Conservation (phyloP, 2,113 vertebrate species). For the Xenopus borealis region DNA sequence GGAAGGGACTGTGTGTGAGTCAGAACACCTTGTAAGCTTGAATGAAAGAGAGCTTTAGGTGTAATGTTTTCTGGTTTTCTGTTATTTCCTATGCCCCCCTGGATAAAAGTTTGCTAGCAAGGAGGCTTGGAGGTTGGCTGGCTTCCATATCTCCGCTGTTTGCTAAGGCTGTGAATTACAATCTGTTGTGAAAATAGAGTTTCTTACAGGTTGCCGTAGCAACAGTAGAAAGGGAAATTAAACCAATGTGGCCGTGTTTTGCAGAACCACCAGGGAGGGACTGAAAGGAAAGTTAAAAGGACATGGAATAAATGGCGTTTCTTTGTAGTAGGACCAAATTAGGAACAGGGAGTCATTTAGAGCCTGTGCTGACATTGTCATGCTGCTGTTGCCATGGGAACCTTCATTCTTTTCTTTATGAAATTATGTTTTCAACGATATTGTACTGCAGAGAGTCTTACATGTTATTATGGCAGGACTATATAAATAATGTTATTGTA, state of each 20-base stretch:
- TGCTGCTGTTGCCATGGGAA: slow-evolving; percentile 3
- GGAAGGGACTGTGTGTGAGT: too few species aligned
- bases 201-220: slow-evolving; percentile 26
- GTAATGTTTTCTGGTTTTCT: too few species aligned
- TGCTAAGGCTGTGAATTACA: slow-evolving; percentile 35
- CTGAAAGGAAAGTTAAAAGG: slow-evolving; percentile 24
- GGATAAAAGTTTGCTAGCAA: slow-evolving; percentile 17
- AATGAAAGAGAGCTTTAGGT: too few species aligned
- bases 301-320: slow-evolving; percentile 23
- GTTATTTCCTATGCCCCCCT: not conserved
- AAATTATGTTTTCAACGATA: not conserved
- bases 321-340: slow-evolving; percentile 1
- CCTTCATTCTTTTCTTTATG: not conserved
- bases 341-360: slow-evolving; percentile 34
- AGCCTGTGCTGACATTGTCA: slow-evolving; percentile 20
- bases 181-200: slow-evolving; percentile 32
- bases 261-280: slow-evolving; percentile 21
- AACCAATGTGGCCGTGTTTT: slow-evolving; percentile 13
- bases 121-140: slow-evolving; percentile 24
- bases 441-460: too few species aligned
- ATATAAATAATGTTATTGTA: too few species aligned
- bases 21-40: too few species aligned
- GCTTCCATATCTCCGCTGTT: slow-evolving; percentile 13
- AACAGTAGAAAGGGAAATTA: slow-evolving; percentile 33
- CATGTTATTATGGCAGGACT: too few species aligned